phyloP scores from a whole-genome alignment of 2,888 invertebrate species.

The Chrysodeixis includens region DNA sequence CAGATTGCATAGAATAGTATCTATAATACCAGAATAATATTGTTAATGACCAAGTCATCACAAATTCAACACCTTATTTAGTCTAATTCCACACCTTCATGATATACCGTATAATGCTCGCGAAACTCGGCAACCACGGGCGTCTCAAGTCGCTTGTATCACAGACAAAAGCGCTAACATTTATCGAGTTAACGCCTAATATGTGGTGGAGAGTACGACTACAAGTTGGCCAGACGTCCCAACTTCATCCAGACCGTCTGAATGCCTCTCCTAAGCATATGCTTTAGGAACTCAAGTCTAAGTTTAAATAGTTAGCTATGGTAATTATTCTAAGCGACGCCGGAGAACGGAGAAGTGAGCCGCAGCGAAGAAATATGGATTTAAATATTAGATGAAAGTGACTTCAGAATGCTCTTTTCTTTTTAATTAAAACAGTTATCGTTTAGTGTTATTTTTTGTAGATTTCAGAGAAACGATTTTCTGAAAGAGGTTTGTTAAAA shows the following conservation, averaged over 20 bases:
- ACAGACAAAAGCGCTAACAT: slow-evolving; percentile 8
- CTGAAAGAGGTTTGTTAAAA: too few species aligned
- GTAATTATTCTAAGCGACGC: slow-evolving; percentile 17
- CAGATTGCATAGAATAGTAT: too few species aligned
- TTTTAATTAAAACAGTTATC: background rate
- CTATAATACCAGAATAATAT: too few species aligned
- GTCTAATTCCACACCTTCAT: background rate
- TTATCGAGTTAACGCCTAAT: slow-evolving; percentile 25
- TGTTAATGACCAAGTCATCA: too few species aligned
- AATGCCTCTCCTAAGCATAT: slow-evolving; percentile 7
- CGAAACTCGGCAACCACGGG: background rate
- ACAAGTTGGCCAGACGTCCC: slow-evolving; percentile 10
- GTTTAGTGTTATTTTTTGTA: too few species aligned
- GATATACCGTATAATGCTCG: background rate
- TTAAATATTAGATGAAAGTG: background rate
- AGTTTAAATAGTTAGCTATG: slow-evolving; percentile 30
- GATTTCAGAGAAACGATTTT: too few species aligned
- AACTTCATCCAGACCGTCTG: slow-evolving; percentile 26
- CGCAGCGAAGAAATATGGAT: background rate
- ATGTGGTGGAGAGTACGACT: slow-evolving; percentile 21
- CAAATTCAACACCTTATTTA: background rate
- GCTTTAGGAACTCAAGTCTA: slow-evolving; percentile 13
- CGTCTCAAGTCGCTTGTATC: background rate
- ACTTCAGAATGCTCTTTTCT: background rate
- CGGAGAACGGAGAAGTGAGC: background rate